Evolutionary conservation across 2,888 invertebrate genomes (phyloP).

Genomic region (Hyalella azteca): DNA sequence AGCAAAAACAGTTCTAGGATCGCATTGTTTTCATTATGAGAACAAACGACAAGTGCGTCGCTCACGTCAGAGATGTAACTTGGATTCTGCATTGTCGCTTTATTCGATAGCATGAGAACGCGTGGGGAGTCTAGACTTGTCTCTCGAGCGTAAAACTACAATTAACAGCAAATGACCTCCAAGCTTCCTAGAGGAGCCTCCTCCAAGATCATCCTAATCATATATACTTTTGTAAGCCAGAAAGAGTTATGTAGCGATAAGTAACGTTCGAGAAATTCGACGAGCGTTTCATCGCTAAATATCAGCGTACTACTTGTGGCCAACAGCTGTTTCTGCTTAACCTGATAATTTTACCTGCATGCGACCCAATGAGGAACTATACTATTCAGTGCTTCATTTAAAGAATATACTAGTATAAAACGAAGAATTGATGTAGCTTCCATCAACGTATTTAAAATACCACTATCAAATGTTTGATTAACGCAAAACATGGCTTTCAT

Average conservation of each 20-base stretch:
- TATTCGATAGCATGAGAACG: background rate
- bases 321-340: too few species aligned
- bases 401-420: too few species aligned
- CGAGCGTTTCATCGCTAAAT: background rate
- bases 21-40: background rate
- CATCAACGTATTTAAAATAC: too few species aligned
- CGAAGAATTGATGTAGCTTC: too few species aligned
- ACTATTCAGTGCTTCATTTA: too few species aligned
- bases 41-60: slow-evolving; percentile 10
- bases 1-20: slow-evolving; percentile 8
- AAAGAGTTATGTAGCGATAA: background rate
- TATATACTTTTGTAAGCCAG: too few species aligned
- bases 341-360: too few species aligned
- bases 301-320: too few species aligned
- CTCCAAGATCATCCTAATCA: slow-evolving; percentile 1
- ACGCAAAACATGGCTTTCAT: too few species aligned
- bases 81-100: background rate
- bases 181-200: slow-evolving; percentile 3
- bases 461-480: too few species aligned
- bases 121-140: background rate
- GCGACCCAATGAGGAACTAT: too few species aligned
- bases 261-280: background rate
- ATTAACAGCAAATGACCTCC: slow-evolving; percentile 19
- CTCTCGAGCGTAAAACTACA: slow-evolving; percentile 2
- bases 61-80: background rate